A percentile compares a stretch with the other conserved stretches of the same genome.
These are phyloP conservation scores for Stomatorhinus walkeri DNA, from an alignment of 2,797 vertebrate species.

Conservation along the genomic window DNA sequence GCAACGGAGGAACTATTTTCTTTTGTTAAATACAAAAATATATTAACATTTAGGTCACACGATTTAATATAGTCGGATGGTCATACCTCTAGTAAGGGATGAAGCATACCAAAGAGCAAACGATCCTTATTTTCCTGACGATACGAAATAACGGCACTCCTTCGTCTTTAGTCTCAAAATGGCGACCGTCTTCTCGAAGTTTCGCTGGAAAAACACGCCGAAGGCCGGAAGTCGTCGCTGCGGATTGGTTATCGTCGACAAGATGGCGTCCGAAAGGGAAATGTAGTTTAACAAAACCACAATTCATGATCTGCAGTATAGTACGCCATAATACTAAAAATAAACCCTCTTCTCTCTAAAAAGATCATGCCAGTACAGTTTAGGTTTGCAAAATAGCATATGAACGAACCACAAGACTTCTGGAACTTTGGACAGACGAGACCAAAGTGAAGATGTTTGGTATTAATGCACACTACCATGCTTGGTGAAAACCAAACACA, in stretches of 20 bases:
- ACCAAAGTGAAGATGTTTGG: neutral
- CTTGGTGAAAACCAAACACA: neutral
- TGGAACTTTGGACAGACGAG: neutral
- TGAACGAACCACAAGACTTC: neutral
- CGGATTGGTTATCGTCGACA: neutral
- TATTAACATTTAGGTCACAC: neutral
- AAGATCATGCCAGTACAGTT: neutral
- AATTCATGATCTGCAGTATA: neutral
- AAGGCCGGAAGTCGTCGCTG: neutral
- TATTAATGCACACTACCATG: too few relatives aligned
- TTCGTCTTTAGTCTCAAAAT: neutral
- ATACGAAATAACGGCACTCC: neutral
- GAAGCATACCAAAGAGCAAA: neutral
- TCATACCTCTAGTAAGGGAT: constrained; percentile 9
- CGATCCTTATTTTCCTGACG: neutral
- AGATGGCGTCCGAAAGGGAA: neutral
- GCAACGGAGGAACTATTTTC: neutral
- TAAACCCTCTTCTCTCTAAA: neutral
- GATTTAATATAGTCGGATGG: neutral
- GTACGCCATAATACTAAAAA: neutral
- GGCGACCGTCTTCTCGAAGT: constrained; percentile 1
- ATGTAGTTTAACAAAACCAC: neutral
- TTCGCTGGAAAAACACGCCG: constrained; percentile 16
- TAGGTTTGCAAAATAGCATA: neutral
- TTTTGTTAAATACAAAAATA: neutral